Conservation (phyloP, 2,113 vertebrate species). For the Melanerpes formicivorus region DNA sequence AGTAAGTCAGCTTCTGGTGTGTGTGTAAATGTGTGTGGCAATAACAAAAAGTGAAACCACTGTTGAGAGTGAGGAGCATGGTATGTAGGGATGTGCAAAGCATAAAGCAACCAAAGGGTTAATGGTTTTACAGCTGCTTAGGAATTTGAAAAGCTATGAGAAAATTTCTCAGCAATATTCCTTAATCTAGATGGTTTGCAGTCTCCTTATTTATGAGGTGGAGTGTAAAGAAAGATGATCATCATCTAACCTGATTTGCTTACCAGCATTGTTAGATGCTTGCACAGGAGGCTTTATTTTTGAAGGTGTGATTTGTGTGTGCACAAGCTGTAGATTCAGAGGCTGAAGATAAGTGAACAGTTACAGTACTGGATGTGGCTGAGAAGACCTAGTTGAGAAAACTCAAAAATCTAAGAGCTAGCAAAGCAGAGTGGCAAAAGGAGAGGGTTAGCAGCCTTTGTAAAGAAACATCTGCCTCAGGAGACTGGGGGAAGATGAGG, state of each 20-base stretch:
- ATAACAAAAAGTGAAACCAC: neutral
- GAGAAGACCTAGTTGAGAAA: neutral
- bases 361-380: neutral
- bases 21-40: neutral
- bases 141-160: neutral
- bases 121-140: neutral
- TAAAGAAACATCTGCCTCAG: neutral
- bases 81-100: neutral
- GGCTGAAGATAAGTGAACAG: neutral
- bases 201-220: neutral
- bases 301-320: neutral
- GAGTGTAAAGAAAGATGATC: neutral
- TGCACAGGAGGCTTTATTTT: neutral
- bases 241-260: neutral
- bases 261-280: neutral
- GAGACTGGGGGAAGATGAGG: neutral
- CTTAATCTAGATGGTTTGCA: neutral
- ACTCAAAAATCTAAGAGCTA: neutral
- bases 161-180: neutral
- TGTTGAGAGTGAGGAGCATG: neutral
- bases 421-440: neutral
- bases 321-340: neutral
- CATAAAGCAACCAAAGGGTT: neutral
- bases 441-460: neutral
- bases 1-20: neutral